A percentile compares a stretch with the other conserved stretches of the same genome.
Evolutionary conservation across 1,140 invertebrate species (phyloP).

Genomic region (Teleogryllus occipitalis): DNA sequence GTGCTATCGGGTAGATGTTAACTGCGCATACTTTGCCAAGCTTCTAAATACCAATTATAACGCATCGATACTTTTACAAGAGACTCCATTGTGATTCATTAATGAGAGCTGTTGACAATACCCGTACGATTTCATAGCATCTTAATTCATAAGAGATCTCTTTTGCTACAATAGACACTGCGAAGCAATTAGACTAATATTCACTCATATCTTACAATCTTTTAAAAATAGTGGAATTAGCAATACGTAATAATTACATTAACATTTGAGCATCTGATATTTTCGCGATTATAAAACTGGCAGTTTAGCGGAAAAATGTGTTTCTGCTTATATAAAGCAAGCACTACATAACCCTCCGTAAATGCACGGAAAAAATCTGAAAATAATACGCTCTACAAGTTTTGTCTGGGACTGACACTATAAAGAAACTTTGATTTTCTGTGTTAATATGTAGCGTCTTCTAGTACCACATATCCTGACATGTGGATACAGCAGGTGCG

Average conservation of each 20-base stretch:
- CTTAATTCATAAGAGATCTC: no score
- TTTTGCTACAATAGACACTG: background rate
- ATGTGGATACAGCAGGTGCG: no score
- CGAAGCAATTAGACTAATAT: background rate
- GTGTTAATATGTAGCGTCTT: no score
- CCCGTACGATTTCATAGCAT: no score
- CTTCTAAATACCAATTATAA: background rate
- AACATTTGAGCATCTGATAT: background rate
- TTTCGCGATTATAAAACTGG: background rate
- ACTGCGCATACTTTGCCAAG: background rate
- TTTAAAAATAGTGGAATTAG: background rate
- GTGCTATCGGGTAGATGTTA: background rate
- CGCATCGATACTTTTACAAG: background rate
- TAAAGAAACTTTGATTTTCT: background rate
- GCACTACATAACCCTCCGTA: background rate
- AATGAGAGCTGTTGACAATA: background rate
- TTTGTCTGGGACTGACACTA: background rate
- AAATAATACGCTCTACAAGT: background rate
- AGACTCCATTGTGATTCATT: background rate
- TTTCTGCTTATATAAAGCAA: background rate
- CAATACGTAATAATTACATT: background rate
- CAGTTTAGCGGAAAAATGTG: background rate
- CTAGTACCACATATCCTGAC: no score
- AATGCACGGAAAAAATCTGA: background rate
- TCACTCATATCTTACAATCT: no score